phyloP scores from a whole-genome alignment of 2,113 vertebrate genomes.

The Phylloscopus trochiloides region DNA sequence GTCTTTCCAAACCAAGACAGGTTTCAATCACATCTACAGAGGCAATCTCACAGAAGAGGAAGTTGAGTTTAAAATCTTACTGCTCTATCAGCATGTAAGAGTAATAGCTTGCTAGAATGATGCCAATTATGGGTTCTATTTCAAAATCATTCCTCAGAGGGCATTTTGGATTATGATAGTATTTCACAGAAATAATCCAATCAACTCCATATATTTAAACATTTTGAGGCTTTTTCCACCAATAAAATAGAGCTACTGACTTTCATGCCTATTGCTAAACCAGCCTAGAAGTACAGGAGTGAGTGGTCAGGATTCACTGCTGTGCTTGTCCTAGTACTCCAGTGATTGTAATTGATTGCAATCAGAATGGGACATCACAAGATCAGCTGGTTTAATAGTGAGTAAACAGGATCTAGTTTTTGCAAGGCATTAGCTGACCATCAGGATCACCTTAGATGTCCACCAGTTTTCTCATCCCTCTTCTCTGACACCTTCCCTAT shows the following conservation, averaged over 20 bases:
- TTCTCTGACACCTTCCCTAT: not conserved
- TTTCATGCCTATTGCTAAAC: not conserved
- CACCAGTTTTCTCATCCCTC: not conserved
- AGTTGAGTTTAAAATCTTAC: not conserved
- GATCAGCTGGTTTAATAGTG: not conserved
- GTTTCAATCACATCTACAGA: not conserved
- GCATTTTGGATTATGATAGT: not conserved
- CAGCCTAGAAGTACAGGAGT: not conserved
- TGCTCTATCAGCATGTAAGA: rapidly evolving
- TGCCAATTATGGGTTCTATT: not conserved
- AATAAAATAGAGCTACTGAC: not conserved
- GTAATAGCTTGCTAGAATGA: not conserved
- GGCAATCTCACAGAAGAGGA: not conserved
- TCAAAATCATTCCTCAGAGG: not conserved
- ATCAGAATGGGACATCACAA: not conserved
- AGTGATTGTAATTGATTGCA: not conserved
- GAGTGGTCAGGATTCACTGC: not conserved
- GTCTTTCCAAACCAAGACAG: too few species aligned
- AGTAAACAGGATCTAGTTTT: not conserved
- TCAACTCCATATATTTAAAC: not conserved
- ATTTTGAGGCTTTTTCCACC: not conserved
- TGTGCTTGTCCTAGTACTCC: not conserved
- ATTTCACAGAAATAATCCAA: not conserved
- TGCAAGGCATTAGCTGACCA: not conserved
- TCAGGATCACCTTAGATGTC: not conserved